Evolutionary conservation across 2,888 invertebrate species (phyloP).

Genomic region (Cremastinae sp.): DNA sequence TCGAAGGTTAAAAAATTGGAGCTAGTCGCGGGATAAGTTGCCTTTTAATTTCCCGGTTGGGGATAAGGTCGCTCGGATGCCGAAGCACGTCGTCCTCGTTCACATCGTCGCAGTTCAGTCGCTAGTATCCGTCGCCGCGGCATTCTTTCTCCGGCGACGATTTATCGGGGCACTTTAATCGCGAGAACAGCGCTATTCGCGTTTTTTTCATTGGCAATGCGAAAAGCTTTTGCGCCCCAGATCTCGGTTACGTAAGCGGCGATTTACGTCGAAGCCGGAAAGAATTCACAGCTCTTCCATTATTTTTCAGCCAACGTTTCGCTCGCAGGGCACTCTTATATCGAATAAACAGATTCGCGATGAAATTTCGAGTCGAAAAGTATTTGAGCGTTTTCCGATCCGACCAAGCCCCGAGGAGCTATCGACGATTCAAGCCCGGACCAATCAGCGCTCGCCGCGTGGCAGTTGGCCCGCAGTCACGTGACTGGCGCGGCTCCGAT

Average conservation of each 20-base stretch:
- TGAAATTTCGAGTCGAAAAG: background rate
- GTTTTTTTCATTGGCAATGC: conserved; percentile 58
- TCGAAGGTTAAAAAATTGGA: conserved; percentile 28
- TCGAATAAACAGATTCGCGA: background rate
- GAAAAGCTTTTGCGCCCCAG: conserved; percentile 63
- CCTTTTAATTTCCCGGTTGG: conserved; percentile 54
- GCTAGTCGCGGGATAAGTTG: conserved; percentile 10
- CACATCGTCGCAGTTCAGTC: conserved; percentile 51
- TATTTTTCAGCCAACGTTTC: background rate
- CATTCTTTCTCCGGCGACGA: conserved; percentile 36
- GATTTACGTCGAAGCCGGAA: conserved; percentile 16
- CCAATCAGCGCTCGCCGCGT: no score
- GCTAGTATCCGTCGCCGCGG: conserved; percentile 38
- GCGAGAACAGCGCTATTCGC: conserved; percentile 17
- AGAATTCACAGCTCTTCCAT: conserved; percentile 14
- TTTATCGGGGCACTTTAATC: conserved; percentile 55
- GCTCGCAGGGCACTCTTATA: background rate
- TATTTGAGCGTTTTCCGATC: background rate
- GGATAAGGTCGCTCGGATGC: conserved; percentile 39
- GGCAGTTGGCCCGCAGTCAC: no score
- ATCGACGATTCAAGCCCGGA: no score
- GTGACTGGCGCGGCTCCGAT: no score
- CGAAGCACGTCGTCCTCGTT: conserved; percentile 33
- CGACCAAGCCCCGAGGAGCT: background rate
- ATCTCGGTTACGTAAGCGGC: conserved; percentile 37